These are phyloP conservation scores for Lymantria monacha DNA, from an alignment of 2,888 invertebrate genomes.

Conservation along the genomic window DNA sequence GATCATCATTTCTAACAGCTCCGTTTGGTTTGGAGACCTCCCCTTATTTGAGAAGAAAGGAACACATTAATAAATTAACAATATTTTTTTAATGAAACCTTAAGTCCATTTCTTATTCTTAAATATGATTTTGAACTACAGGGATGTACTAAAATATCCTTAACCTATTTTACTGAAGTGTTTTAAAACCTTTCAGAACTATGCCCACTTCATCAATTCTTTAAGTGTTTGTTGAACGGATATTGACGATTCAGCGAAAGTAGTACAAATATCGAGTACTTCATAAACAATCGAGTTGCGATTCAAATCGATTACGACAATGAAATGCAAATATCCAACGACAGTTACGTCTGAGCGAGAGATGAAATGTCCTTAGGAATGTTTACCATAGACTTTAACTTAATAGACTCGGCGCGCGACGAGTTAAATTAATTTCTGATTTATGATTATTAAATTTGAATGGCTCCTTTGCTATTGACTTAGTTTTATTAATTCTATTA, in stretches of 20 bases:
- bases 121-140: no score
- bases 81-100: no score
- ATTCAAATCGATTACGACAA: constrained; percentile 37
- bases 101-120: no score
- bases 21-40: no score
- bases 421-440: constrained; percentile 9
- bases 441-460: constrained; percentile 2
- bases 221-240: constrained; percentile 16
- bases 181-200: background rate
- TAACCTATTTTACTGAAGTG: no score
- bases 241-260: constrained; percentile 28
- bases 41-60: no score
- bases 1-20: no score
- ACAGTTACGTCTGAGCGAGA: constrained; percentile 12
- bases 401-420: constrained; percentile 7
- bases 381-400: constrained; percentile 33
- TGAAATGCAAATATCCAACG: constrained; percentile 42
- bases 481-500: background rate
- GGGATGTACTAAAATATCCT: no score
- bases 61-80: no score
- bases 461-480: background rate
- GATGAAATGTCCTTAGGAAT: constrained; percentile 23
- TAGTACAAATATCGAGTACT: constrained; percentile 27
- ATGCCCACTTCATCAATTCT: constrained; percentile 9
- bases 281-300: constrained; percentile 33